Percentiles rank a stretch among this genome's conserved stretches.
Evolutionary conservation across 2,113 vertebrate species (phyloP).

Genomic region (Aythya baeri): DNA sequence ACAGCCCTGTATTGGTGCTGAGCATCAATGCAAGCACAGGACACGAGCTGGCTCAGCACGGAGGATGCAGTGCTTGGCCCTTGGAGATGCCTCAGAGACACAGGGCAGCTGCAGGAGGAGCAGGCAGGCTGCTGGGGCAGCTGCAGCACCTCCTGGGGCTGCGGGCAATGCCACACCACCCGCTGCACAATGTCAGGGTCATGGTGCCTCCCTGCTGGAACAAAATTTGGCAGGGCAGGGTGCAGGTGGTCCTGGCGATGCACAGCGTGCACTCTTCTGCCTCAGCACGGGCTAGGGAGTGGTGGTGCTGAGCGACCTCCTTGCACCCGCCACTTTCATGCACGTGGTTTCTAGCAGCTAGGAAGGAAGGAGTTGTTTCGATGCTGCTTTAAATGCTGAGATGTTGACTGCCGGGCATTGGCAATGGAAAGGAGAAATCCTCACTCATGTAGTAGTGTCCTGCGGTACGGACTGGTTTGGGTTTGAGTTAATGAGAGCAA

Average conservation of each 20-base stretch:
- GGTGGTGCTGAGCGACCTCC: fast-evolving
- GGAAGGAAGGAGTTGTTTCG: background rate
- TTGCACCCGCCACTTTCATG: background rate
- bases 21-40: background rate
- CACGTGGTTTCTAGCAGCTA: background rate
- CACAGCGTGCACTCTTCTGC: background rate
- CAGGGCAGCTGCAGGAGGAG: background rate
- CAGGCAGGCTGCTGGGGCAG: background rate
- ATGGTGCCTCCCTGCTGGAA: background rate
- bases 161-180: background rate
- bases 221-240: background rate
- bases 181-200: background rate
- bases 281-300: fast-evolving
- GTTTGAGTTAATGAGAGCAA: background rate
- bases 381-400: background rate
- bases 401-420: background rate
- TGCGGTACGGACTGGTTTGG: background rate
- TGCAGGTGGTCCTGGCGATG: background rate
- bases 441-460: background rate
- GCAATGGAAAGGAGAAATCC: background rate
- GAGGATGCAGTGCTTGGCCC: background rate
- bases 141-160: background rate
- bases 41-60: fast-evolving
- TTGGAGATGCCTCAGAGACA: background rate
- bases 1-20: background rate